Evolutionary conservation across 1,140 invertebrate genomes (phyloP), one percentile per base, ranked within the genome.

Genomic region (Laupala kohalensis): DNA sequence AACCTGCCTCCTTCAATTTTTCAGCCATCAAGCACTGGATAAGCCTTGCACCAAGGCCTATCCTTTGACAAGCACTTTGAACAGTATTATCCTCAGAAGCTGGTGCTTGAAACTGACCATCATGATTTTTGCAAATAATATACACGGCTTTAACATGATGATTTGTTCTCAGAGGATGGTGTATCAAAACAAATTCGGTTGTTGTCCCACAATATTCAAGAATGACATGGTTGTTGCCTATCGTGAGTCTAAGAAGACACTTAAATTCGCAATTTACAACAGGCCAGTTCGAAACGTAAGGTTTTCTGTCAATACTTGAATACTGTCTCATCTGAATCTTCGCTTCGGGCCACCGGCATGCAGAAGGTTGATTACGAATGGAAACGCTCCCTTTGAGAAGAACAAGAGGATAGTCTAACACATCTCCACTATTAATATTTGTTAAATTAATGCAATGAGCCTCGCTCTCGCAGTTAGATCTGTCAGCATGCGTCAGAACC

Each of bases 21-120:
- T 96, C 93, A 0, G 93, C 92, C 73, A 90, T 92, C 73, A 97
- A 83, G 72, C 89, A 88, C 81, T 98, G 95, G 65, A 96, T 85
- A 28, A 97, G 80, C 76, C 90, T 87, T 13, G 90, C 86, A 37
- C 90, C 92, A 23, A 95, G 79, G 70, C 86, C 85, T 76, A 97
- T 94, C 75, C 91, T 85, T 5, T 86, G 83, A 73, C 88, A 89
- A 6, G 92, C 93, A 80, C 86, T 88, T 77, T 90, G 85, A n/a
- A 88, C 82, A 5, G 88, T 87, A 77, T 87, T 87, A 74, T 90
- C 85, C 74, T 89, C 82, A 12, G 83, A 82, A n/a, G 81, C 77
- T 3, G 91, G 90, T 71, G 89, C 89, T 83, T 94, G 91, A 78
- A 95, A 94, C 75, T 82, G 84, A 15, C 92, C 92, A 81, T 91